Evolutionary conservation across 2,797 vertebrate species (phyloP), one percentile per base, ranked within the genome.

Genomic region (Sphenopsis melanotis): DNA sequence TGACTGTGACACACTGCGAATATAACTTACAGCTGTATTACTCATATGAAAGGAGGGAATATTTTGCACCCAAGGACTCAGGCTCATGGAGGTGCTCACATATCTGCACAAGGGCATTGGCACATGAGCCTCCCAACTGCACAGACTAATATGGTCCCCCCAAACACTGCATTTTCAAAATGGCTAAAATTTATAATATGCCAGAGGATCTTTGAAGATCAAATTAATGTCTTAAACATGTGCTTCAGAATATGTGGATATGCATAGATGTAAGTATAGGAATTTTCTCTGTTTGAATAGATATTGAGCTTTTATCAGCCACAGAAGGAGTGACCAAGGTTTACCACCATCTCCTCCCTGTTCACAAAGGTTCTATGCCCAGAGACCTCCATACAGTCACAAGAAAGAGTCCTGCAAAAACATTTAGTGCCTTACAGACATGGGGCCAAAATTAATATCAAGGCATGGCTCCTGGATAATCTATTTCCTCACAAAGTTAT

Each of bases 21-120:
- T 36, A 44, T 1, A 29, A 57, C 55, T 65, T 53, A 53, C 5
- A 70, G 36, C 44, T 39, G 15, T 41, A 5, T 18, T 56, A 12
- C 10, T 60, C 6, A 8, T 42, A 5, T 7, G 36, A 69, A 57
- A 50, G 23, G 37, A 36, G 52, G 11, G 39, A 6, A 50, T 71
- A 46, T 12, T 29, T 52, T 63, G 20, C 44, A 27, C 10, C 24
- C 23, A 49, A 16, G 37, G 3, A 27, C n/a, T 22, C 21, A 6
- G 32, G 61, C 4, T 9, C 5, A 1, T 1, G 3, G 20, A 21
- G 20, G 22, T 11, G 15, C 53, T 44, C 24, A 3, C 1, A 0
- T 12, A 21, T 24, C 60, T 26, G 46, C 65, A 26, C 4, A 0
- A 7, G 15, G 37, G 15, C 1, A 0, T 27, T 3, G 15, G 20